Evolutionary conservation across 2,113 vertebrate species (phyloP), one percentile per base, ranked within the genome.

Genomic region (Rafetus swinhoei): DNA sequence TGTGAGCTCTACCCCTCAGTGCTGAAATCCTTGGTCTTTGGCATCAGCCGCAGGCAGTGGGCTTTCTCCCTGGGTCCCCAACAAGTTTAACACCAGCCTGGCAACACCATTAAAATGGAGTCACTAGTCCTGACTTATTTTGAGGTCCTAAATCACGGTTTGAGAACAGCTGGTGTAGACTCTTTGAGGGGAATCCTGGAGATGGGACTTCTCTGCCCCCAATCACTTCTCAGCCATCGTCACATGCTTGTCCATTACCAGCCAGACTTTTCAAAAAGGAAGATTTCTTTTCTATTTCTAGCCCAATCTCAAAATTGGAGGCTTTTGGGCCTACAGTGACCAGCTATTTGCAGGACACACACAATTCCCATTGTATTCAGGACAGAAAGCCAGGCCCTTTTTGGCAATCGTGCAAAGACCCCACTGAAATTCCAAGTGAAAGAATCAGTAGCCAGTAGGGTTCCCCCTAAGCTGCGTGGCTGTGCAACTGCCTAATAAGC

Each of bases 321-420:
- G 25, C 11, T 93, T 91, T 1, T 29, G 35, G 45, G 24, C 21
- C 35, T 35, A 52, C 82, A 84, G 32, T n/a, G 62, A 15, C 32
- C 32, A 65, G 27, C 52, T 84, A 14, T 80, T 93, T 86, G 35
- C 57, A 56, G 15, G 82, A 59, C 2, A 62, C 93, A 1, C 9
- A 10, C 18, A 2, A 77, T 29, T 60, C 62, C 84, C 0, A 0
- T 27, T 69, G 27, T 5, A 39, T 93, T 81, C 52, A 12, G 0
- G 19, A 13, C 52, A 9, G 50, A 88, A 86, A 79, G 18, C 21
- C 81, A 86, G 3, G 45, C 45, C 45, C 45, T 45, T 45, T 45
- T 45, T 45, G 45, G 45, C 45, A 45, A 69, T n/a, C 39, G 45
- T 45, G 65, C 87, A 86, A 89, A 91, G 27, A 11, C 12, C 15